Conservation (phyloP, 2,113 vertebrate species). For the Muntiacus muntjak region DNA sequence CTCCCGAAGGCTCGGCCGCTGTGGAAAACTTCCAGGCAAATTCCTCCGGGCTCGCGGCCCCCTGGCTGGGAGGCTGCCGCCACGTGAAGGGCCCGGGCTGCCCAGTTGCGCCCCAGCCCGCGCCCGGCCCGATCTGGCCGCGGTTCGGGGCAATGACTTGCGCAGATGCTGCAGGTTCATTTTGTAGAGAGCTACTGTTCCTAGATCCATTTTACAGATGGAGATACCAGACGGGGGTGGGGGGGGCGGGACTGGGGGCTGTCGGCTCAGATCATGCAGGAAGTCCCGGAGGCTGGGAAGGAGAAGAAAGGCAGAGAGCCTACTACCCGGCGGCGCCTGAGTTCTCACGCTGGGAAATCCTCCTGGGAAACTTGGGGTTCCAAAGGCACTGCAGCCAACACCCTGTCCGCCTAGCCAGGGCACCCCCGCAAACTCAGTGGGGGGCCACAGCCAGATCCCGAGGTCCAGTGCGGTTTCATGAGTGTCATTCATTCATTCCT, state of each 20-base stretch:
- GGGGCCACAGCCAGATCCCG: background rate
- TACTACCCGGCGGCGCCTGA: background rate
- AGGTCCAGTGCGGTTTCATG: background rate
- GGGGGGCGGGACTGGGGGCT: background rate
- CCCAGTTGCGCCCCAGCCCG: background rate
- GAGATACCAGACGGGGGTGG: slow-evolving; percentile 56
- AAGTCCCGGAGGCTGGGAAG: slow-evolving; percentile 36
- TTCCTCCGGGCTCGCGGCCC: slow-evolving; percentile 20
- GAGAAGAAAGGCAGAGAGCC: background rate
- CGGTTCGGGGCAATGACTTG: slow-evolving; percentile 33
- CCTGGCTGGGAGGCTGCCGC: background rate
- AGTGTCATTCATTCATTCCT: background rate
- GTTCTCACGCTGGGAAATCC: background rate
- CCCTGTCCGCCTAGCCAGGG: background rate
- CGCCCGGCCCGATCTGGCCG: background rate
- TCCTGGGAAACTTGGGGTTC: too few relatives aligned
- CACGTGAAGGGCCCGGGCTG: slow-evolving; percentile 13
- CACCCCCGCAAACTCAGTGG: background rate
- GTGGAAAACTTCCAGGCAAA: slow-evolving; percentile 23
- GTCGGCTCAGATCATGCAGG: slow-evolving; percentile 50
- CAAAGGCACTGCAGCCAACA: background rate
- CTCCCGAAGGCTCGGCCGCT: background rate
- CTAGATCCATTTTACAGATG: slow-evolving; percentile 74
- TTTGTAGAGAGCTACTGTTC: slow-evolving; percentile 14
- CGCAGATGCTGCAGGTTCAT: slow-evolving; percentile 50